These are phyloP conservation scores for Eupithecia centaureata DNA, from an alignment of 2,888 invertebrate species.

Conservation along the genomic window DNA sequence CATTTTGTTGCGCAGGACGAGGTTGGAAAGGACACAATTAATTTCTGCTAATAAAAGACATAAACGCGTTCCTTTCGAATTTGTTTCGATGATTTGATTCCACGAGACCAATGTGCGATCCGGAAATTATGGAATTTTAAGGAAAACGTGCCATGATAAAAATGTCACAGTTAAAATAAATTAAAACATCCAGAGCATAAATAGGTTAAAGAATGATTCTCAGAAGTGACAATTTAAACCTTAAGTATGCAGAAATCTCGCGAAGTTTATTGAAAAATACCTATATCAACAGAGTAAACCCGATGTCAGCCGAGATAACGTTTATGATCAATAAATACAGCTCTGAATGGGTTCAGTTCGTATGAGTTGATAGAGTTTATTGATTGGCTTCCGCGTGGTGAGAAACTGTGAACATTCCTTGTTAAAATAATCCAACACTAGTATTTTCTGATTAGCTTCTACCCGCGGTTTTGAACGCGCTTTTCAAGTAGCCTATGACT, in stretches of 20 bases:
- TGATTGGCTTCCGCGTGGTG: conserved; percentile 6
- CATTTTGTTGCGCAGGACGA: background rate
- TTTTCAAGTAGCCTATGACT: no score
- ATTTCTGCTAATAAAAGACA: conserved; percentile 66
- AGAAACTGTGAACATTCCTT: no score
- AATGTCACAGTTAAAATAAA: background rate
- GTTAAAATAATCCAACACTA: no score
- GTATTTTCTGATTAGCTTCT: no score
- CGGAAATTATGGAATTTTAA: background rate
- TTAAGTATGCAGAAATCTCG: conserved; percentile 23
- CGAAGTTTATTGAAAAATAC: conserved; percentile 37
- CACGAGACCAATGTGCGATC: background rate
- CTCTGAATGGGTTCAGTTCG: conserved; percentile 38
- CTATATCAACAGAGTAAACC: conserved; percentile 30
- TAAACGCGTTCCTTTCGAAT: conserved; percentile 63
- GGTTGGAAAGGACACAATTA: background rate
- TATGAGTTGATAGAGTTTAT: conserved; percentile 30
- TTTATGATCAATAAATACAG: conserved; percentile 41
- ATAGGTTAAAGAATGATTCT: background rate
- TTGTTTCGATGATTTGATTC: background rate
- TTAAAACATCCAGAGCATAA: background rate
- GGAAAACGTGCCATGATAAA: background rate
- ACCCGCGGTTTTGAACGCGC: no score
- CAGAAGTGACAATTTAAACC: conserved; percentile 14
- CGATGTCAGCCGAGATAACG: conserved; percentile 36